Evolutionary conservation across 2,113 vertebrate genomes (phyloP), one percentile per base, ranked within the genome.

Genomic region (Nerophis ophidion): DNA sequence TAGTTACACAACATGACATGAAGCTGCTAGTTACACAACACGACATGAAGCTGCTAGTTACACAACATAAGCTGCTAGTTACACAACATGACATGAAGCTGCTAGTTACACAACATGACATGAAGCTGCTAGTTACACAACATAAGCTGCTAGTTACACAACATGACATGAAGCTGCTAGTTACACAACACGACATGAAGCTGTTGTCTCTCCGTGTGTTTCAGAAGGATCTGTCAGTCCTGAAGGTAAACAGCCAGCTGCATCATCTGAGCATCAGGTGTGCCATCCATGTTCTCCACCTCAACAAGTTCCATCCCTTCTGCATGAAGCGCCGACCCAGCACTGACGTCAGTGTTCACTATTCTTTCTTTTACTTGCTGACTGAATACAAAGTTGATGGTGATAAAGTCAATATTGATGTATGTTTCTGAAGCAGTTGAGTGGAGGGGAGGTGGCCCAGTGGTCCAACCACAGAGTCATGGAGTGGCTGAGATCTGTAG

Each of bases 391-490:
- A 26, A 26, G 26, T 26, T 26, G 26, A 26, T 26, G 26, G 26
- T 26, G 4, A 2, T 26, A 26, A 38, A 16, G 16, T 16, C n/a
- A 13, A 36, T 52, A 11, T 46, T 54, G 63, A 49, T 68, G 52
- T 60, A 19, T 13, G 38, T 19, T 65, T 19, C 83, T 97, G 93
- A 92, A 72, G 57, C 91, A 86, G n/a, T 48, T 91, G 26, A 87
- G 90, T 0, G 88, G 94, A 40, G 92, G 88, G 0, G 96, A 98
- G 56, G 97, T 97, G 47, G 90, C 97, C 7, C 95, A 98, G 76
- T 99, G 97, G 97, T 99, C 97, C 46, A 99, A 98, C 73, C 97
- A 99, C 84, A 82, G 96, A 34, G 95, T 98, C 72, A 99, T 99
- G 97, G 97, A 99, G 67, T 99, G 97, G 97, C 84, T 98, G 54